Percentiles rank a stretch among this genome's conserved stretches.
These are phyloP conservation scores for Drosophila parthenogenetica DNA, from an alignment of 2,888 invertebrate species.

Conservation along the genomic window DNA sequence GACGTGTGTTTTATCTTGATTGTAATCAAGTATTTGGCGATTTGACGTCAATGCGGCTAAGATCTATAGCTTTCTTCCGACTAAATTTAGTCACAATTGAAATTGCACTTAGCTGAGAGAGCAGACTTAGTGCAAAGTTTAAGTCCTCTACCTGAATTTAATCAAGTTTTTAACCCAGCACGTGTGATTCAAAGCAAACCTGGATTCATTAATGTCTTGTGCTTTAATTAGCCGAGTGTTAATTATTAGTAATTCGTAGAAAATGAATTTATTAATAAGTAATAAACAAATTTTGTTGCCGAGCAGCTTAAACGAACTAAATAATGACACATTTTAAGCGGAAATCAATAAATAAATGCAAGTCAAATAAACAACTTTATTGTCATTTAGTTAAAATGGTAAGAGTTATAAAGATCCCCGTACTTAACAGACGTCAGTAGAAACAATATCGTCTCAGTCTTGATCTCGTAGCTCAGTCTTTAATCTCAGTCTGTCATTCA, in stretches of 20 bases:
- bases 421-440: neutral
- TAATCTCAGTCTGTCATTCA: slow-evolving; percentile 10
- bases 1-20: slow-evolving; percentile 10
- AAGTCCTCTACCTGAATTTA: neutral
- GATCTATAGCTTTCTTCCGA: slow-evolving; percentile 4
- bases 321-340: slow-evolving; percentile 37
- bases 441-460: neutral
- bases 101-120: neutral
- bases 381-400: neutral
- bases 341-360: slow-evolving; percentile 30
- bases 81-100: neutral
- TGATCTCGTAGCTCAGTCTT: no score
- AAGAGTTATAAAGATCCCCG: slow-evolving; percentile 15
- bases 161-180: slow-evolving; percentile 1
- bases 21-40: slow-evolving; percentile 8
- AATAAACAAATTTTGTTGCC: slow-evolving; percentile 17
- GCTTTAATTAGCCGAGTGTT: slow-evolving; percentile 35
- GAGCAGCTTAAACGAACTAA: slow-evolving; percentile 6
- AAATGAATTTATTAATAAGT: slow-evolving; percentile 58
- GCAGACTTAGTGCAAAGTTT: neutral
- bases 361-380: slow-evolving; percentile 24
- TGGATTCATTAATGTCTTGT: slow-evolving; percentile 29
- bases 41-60: slow-evolving; percentile 55
- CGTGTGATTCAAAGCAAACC: slow-evolving; percentile 9
- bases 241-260: slow-evolving; percentile 49